Percentiles rank a stretch among this genome's conserved stretches.
Evolutionary conservation across 1,140 invertebrate genomes (phyloP).

Genomic region (Heterodera schachtii): DNA sequence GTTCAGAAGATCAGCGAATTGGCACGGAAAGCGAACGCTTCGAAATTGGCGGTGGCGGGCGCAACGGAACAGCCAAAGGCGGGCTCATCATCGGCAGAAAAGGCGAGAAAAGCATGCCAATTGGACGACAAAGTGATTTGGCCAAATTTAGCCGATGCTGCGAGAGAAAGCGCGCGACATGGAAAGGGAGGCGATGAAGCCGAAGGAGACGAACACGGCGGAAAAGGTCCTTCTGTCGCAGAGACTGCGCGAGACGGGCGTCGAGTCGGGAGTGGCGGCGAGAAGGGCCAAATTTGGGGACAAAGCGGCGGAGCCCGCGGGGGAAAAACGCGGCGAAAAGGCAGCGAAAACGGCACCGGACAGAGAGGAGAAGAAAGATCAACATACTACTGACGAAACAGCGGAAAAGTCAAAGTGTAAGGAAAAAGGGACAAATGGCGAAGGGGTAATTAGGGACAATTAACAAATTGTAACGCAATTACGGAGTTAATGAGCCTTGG

Average conservation of each 20-base stretch:
- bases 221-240: neutral
- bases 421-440: neutral
- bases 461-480: too few species aligned
- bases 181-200: conserved; percentile 1
- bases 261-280: neutral
- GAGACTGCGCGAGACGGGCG: conserved; percentile 7
- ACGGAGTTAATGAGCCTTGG: neutral
- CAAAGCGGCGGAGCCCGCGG: neutral
- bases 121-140: neutral
- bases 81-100: neutral
- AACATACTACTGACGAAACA: neutral
- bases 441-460: neutral
- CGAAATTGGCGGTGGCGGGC: conserved; percentile 27
- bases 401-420: neutral
- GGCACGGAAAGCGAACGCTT: conserved; percentile 1
- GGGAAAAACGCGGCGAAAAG: neutral
- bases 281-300: neutral
- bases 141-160: neutral
- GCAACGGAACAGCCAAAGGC: conserved; percentile 7
- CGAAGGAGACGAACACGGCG: neutral
- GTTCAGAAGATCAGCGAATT: conserved; percentile 24
- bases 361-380: neutral
- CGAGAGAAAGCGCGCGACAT: conserved; percentile 1
- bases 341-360: neutral
- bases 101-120: neutral